phyloP scores from a whole-genome alignment of 2,113 vertebrate genomes.

The Synodontis membranacea region DNA sequence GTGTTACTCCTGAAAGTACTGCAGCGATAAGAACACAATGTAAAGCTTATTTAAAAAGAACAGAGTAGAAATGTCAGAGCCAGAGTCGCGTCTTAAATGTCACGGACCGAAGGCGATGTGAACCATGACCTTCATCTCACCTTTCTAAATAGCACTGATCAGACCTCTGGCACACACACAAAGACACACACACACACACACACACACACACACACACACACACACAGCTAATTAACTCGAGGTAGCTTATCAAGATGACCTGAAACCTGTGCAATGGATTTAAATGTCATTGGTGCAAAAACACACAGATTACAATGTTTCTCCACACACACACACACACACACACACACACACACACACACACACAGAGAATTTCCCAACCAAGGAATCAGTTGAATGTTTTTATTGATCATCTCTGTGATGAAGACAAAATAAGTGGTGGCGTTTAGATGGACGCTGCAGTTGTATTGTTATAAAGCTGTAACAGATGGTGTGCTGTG shows the following conservation, averaged over 20 bases:
- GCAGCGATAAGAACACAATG: neutral
- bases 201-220: neutral
- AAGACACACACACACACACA: neutral
- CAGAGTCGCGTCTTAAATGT: neutral
- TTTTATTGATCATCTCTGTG: neutral
- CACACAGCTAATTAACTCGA: slow-evolving; percentile 15
- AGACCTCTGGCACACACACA: slow-evolving; percentile 8
- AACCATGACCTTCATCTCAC: slow-evolving; percentile 29
- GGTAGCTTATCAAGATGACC: slow-evolving; percentile 27
- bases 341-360: neutral
- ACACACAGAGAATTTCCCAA: neutral
- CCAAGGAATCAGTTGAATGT: neutral
- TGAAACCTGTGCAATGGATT: slow-evolving; percentile 47
- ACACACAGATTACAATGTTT: neutral
- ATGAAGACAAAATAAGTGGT: neutral
- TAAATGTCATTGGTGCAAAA: slow-evolving; percentile 34
- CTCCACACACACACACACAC: slow-evolving; percentile 9
- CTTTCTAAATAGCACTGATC: slow-evolving; percentile 24
- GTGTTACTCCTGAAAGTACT: neutral
- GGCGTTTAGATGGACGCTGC: neutral
- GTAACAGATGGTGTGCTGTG: slow-evolving; percentile 3
- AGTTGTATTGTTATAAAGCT: neutral
- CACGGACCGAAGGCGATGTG: neutral
- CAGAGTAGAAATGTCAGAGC: slow-evolving; percentile 18
- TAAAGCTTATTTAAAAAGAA: neutral